A percentile compares a stretch with the other conserved stretches of the same genome.
Conservation (phyloP, 2,797 vertebrate species). For the Threskiornis aethiopicus region DNA sequence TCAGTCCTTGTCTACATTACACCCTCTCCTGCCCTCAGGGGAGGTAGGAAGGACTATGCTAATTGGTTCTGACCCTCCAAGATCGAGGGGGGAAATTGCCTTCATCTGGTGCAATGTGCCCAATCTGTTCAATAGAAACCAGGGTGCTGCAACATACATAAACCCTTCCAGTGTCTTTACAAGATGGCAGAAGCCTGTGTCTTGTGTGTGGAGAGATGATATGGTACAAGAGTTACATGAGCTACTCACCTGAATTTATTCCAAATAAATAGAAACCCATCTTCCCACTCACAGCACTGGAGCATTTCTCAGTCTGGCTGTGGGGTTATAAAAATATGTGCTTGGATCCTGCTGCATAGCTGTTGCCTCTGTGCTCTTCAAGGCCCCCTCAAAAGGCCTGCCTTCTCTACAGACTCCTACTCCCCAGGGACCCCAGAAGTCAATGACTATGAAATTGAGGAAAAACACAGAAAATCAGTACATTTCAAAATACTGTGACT, state of each 20-base stretch:
- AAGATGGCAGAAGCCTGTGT: background rate
- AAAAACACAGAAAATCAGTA: background rate
- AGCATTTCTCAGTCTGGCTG: background rate
- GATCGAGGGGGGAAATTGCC: background rate
- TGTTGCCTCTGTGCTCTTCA: background rate
- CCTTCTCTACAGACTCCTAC: background rate
- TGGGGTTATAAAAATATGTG: background rate
- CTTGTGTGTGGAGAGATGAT: accelerated
- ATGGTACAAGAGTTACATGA: accelerated
- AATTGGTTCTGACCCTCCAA: constrained; percentile 45
- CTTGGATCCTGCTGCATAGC: background rate
- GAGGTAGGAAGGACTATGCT: constrained; percentile 29
- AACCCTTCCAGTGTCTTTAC: background rate
- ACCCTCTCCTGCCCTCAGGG: constrained; percentile 33
- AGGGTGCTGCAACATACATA: accelerated
- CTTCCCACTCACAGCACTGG: background rate
- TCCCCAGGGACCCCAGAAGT: background rate
- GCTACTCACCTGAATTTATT: background rate
- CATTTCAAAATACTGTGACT: background rate
- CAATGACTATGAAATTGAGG: background rate
- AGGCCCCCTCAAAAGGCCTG: background rate
- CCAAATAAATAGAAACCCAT: background rate
- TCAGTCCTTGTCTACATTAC: constrained; percentile 67
- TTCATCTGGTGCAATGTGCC: background rate
- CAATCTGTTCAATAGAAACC: background rate